Evolutionary conservation across 2,888 invertebrate genomes (phyloP).

Genomic region (Spatulosminthurus flaviceps): DNA sequence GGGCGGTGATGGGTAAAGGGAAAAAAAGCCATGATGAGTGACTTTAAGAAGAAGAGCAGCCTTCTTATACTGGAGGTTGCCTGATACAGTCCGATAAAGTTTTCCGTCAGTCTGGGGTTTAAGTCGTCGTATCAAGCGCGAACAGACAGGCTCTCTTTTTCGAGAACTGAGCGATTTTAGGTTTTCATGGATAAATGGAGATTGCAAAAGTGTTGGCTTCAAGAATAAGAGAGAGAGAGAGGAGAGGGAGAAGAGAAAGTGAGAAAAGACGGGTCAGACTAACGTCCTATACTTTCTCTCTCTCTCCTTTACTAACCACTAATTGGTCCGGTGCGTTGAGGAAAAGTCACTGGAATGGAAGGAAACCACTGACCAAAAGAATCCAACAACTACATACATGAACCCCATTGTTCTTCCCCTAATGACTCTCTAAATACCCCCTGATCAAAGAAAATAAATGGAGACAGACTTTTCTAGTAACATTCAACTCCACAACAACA

Average conservation of each 20-base stretch:
- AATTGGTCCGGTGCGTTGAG: constrained; percentile 27
- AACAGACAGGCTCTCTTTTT: constrained; percentile 36
- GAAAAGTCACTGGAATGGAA: constrained; percentile 14
- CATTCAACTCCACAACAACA: not conserved
- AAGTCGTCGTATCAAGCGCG: constrained; percentile 48
- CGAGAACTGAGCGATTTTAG: constrained; percentile 23
- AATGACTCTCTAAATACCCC: constrained; percentile 25
- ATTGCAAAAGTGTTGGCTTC: constrained; percentile 28
- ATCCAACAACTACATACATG: not conserved
- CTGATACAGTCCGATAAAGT: constrained; percentile 49
- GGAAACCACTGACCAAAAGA: constrained; percentile 2
- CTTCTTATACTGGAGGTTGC: constrained; percentile 26
- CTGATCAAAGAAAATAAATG: constrained; percentile 34
- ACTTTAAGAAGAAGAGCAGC: constrained; percentile 29
- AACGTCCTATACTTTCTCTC: not conserved
- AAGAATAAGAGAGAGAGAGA: not conserved
- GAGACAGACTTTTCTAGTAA: constrained; percentile 20
- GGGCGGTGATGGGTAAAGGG: not conserved
- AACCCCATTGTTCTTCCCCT: constrained; percentile 35
- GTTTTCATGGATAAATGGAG: constrained; percentile 42
- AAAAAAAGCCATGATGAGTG: constrained; percentile 29
- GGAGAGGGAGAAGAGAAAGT: constrained; percentile 1
- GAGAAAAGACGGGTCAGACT: constrained; percentile 21
- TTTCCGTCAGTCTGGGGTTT: constrained; percentile 41
- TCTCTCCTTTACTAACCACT: constrained; percentile 21